Conservation (phyloP, 2,888 invertebrate genomes). For the Xestia rhomboidea region DNA sequence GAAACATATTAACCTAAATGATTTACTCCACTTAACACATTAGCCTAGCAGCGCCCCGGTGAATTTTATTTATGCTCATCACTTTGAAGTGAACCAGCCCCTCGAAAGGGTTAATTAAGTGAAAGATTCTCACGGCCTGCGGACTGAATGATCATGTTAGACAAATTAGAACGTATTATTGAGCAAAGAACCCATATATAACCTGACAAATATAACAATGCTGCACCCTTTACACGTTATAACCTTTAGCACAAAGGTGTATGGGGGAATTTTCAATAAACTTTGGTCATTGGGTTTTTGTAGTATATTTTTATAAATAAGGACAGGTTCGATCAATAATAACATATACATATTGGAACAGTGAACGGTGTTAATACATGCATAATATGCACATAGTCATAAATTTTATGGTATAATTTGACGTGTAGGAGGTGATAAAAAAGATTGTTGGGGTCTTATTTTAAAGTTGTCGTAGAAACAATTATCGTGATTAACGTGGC, state of each 20-base stretch:
- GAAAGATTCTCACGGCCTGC: conserved; percentile 85
- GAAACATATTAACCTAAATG: conserved; percentile 79
- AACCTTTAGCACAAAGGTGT: conserved; percentile 43
- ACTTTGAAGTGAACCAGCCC: conserved; percentile 87
- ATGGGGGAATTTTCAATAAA: conserved; percentile 50
- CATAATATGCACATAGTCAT: conserved; percentile 5
- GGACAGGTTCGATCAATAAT: conserved; percentile 69
- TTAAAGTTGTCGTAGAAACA: no score
- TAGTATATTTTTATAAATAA: conserved; percentile 37
- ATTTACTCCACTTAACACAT: conserved; percentile 79
- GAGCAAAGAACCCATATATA: conserved; percentile 85
- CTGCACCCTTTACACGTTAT: conserved; percentile 31
- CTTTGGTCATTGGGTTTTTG: conserved; percentile 23
- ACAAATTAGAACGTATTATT: conserved; percentile 88
- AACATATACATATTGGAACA: conserved; percentile 68
- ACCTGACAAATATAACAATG: conserved; percentile 67
- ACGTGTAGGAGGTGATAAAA: background rate
- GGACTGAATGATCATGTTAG: conserved; percentile 86
- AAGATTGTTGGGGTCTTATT: background rate
- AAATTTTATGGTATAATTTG: conserved; percentile 1
- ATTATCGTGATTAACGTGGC: no score
- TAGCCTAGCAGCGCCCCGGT: conserved; percentile 73
- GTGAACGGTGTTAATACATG: conserved; percentile 49
- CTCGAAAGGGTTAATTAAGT: conserved; percentile 88
- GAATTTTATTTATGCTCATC: conserved; percentile 82